A percentile compares a stretch with the other conserved stretches of the same genome.
These are phyloP conservation scores for Hepsetus odoe DNA, from an alignment of 2,113 vertebrate species.

Conservation along the genomic window DNA sequence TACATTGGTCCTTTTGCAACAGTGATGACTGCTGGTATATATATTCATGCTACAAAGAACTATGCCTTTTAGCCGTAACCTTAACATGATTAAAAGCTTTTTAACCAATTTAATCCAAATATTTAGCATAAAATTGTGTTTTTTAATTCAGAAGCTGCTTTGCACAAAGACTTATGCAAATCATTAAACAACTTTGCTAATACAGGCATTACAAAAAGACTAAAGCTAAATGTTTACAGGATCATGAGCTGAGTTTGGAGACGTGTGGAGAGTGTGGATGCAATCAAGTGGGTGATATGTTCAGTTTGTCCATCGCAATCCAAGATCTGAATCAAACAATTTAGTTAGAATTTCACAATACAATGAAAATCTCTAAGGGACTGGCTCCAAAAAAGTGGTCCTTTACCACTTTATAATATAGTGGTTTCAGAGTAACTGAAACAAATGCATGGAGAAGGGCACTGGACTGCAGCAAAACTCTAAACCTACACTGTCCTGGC, in stretches of 20 bases:
- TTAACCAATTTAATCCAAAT: neutral
- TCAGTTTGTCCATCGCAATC: conserved; percentile 18
- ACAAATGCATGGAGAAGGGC: neutral
- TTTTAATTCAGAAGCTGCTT: neutral
- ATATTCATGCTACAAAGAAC: neutral
- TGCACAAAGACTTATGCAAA: conserved; percentile 4
- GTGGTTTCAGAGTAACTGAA: neutral
- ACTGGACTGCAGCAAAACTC: neutral
- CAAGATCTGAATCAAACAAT: conserved; percentile 1
- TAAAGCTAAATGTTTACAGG: conserved; percentile 8
- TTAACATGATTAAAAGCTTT: neutral
- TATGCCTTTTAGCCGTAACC: neutral
- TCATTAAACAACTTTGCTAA: neutral
- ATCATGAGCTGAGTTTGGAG: neutral
- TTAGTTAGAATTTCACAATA: neutral
- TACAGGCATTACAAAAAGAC: neutral
- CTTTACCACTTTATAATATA: neutral
- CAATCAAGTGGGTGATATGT: neutral
- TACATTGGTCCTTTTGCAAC: conserved; percentile 7
- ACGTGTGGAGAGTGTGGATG: neutral
- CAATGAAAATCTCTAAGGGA: neutral
- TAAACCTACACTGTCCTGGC: neutral
- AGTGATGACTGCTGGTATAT: neutral
- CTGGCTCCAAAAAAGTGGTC: neutral
- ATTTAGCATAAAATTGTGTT: neutral